These are phyloP conservation scores for Arizona elegans DNA, from an alignment of 2,113 vertebrate species.

Conservation along the genomic window DNA sequence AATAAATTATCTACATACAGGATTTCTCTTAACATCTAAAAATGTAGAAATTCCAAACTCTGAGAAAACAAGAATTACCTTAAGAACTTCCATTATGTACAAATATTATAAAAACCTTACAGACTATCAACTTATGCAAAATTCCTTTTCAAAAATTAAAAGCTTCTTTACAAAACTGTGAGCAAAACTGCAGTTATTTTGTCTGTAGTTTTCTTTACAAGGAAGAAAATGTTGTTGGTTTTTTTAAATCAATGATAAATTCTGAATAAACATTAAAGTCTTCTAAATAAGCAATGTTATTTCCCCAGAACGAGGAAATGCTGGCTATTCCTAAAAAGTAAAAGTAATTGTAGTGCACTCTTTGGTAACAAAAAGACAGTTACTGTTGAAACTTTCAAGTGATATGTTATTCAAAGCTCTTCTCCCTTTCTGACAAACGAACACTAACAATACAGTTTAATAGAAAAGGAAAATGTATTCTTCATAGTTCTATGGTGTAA, in stretches of 20 bases:
- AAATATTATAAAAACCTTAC: constrained; percentile 82
- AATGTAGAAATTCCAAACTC: constrained; percentile 77
- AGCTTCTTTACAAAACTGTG: constrained; percentile 57
- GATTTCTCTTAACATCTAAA: constrained; percentile 71
- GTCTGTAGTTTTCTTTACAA: constrained; percentile 67
- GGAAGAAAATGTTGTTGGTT: constrained; percentile 59
- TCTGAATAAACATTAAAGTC: constrained; percentile 57
- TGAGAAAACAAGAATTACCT: constrained; percentile 77
- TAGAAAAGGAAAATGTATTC: constrained; percentile 64
- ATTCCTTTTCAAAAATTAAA: constrained; percentile 71
- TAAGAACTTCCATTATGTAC: constrained; percentile 81
- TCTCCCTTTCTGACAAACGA: constrained; percentile 51
- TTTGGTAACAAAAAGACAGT: constrained; percentile 80
- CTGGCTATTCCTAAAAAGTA: constrained; percentile 68
- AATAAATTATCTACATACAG: constrained; percentile 89
- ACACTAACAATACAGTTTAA: constrained; percentile 53
- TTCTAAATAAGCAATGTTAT: constrained; percentile 61
- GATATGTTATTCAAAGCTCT: constrained; percentile 56
- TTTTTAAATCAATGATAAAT: constrained; percentile 61
- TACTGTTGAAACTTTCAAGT: constrained; percentile 69
- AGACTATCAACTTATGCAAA: constrained; percentile 71
- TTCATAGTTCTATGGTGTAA: constrained; percentile 68
- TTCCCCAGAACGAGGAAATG: constrained; percentile 56
- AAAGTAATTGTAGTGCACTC: constrained; percentile 77
- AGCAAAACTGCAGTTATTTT: constrained; percentile 58